These are phyloP conservation scores for Meta bourneti DNA, from an alignment of 2,888 invertebrate species.

Conservation along the genomic window DNA sequence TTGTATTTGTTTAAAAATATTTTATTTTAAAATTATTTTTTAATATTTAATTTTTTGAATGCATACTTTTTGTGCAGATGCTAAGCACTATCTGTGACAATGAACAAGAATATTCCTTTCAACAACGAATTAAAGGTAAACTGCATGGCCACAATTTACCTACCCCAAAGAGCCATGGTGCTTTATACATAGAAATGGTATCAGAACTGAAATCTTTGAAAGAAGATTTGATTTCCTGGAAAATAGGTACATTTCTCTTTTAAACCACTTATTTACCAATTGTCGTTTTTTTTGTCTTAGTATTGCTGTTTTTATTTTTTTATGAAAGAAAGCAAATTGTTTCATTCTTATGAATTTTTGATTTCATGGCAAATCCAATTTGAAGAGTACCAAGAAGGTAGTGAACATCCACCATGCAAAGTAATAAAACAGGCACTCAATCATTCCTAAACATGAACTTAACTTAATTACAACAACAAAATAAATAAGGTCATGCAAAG, in stretches of 20 bases:
- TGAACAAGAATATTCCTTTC: constrained; percentile 82
- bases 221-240: constrained; percentile 86
- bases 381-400: no score
- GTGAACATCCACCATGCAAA: no score
- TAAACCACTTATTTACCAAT: no score
- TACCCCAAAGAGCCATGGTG: constrained; percentile 89
- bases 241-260: constrained; percentile 65
- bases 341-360: no score
- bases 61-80: constrained; percentile 79
- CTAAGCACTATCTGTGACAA: constrained; percentile 81
- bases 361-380: no score
- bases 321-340: no score
- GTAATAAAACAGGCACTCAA: no score
- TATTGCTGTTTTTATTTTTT: no score
- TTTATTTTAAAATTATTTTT: background rate
- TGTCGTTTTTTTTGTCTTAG: no score
- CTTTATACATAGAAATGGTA: constrained; percentile 91
- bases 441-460: no score
- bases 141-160: constrained; percentile 88
- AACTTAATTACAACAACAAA: no score
- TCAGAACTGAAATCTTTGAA: constrained; percentile 91
- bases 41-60: background rate
- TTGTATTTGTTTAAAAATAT: background rate
- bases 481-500: no score
- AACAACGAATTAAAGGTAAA: constrained; percentile 88